phyloP scores from a whole-genome alignment of 53 echinoderm and acorn worm genomes.

The Henricia sp. region DNA sequence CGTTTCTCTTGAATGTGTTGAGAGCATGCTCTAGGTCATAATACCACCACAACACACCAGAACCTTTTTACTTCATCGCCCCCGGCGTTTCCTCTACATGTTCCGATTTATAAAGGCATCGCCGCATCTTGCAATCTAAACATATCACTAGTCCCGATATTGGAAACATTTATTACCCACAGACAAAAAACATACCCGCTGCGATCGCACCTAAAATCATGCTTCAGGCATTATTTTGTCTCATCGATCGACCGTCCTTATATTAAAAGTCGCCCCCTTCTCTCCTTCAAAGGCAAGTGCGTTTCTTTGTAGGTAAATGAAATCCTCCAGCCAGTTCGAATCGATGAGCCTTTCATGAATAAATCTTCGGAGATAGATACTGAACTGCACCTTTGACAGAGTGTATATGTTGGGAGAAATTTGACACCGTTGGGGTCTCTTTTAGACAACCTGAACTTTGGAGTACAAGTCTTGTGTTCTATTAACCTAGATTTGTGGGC shows the following conservation, averaged over 20 bases:
- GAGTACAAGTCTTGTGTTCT: conserved; percentile 27
- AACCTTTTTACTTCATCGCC: too few species aligned
- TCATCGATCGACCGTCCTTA: not conserved
- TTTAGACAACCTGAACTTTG: too few species aligned
- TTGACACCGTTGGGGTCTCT: conserved; percentile 4
- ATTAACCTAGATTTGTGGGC: conserved; percentile 43
- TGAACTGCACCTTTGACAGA: conserved; percentile 15
- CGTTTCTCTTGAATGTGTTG: too few species aligned
- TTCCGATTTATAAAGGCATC: too few species aligned
- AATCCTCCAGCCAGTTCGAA: conserved; percentile 2
- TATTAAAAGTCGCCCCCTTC: not conserved
- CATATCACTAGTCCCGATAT: too few species aligned
- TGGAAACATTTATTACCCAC: too few species aligned
- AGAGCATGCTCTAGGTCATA: too few species aligned
- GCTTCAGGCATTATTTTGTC: not conserved
- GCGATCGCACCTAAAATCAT: not conserved
- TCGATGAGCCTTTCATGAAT: conserved; percentile 18
- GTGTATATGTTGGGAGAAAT: conserved; percentile 27
- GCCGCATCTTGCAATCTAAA: too few species aligned
- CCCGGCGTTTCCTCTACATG: too few species aligned
- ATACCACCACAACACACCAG: too few species aligned
- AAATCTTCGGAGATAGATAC: conserved; percentile 13
- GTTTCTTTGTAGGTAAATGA: not conserved
- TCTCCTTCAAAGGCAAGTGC: not conserved
- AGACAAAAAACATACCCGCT: not conserved